Evolutionary conservation across 1,140 invertebrate species (phyloP), one percentile per base, ranked within the genome.

Genomic region (Drosophila pallidifrons): DNA sequence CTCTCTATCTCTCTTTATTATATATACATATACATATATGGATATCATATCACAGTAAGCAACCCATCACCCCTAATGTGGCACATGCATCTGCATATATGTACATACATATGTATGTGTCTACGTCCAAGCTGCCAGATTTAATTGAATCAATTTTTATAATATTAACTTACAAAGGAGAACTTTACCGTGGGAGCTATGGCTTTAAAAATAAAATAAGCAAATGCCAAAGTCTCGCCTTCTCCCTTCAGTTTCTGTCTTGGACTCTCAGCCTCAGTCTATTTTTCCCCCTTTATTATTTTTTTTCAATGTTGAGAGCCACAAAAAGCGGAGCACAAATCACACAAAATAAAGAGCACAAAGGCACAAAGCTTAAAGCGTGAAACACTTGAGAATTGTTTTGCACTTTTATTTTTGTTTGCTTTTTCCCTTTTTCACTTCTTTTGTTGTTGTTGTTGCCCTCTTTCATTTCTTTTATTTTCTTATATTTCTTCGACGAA

Each of bases 361-460:
- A 83, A 88, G 77, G 79, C 72, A 81, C 65, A 74, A 83, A 69
- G 83, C 83, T 83, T 89, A 89, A 81, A 83, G 80, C 81, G 65
- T 75, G 75, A 89, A 89, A 73, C 83, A 85, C 83, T 88, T 88
- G 81, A 88, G 83, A 88, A 88, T 85, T 89, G 81, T 64, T 88
- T 89, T 77, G 78, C 85, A 83, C 82, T 79, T 87, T 87, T 87
- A 47, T 61, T 69, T 69, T 76, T 77, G 76, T 55, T 45, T 59
- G 28, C 49, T 70, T 58, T 65, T 59, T 61, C 20, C 2, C 28
- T 64, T 15, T 43, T 25, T 45, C 32, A 25, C 0, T 25, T 25
- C 20, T 20, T 20, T 20, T 25, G 20, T 25, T 25, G 20, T 25
- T 25, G 20, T 25, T 63, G 58, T 55, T 20, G 35, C 45, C 45